Conservation (phyloP, 2,888 invertebrate genomes). For the Yponomeuta plumbellus region DNA sequence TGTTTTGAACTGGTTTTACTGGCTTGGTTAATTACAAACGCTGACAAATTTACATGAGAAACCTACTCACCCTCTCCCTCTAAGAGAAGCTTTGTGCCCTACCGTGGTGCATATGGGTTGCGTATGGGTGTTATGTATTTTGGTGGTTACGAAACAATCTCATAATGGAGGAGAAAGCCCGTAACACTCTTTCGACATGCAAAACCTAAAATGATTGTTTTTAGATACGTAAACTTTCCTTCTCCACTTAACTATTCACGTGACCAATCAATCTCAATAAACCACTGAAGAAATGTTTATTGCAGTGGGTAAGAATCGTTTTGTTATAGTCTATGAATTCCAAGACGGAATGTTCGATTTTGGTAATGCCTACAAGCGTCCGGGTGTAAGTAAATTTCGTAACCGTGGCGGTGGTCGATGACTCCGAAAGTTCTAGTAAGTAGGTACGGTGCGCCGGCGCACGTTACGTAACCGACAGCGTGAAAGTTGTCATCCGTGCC, state of each 20-base stretch:
- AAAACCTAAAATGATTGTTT: background rate
- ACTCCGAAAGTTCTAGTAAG: constrained; percentile 71
- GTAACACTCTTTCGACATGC: background rate
- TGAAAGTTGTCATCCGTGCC: constrained; percentile 70
- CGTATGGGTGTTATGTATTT: background rate
- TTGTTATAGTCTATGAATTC: background rate
- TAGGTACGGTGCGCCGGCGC: constrained; percentile 33
- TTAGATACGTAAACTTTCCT: background rate
- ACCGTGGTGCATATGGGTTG: too few relatives aligned
- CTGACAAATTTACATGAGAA: too few relatives aligned
- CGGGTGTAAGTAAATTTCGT: constrained; percentile 59
- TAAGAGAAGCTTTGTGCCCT: too few relatives aligned
- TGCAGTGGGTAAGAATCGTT: background rate
- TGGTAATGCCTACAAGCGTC: constrained; percentile 28
- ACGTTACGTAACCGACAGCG: constrained; percentile 45
- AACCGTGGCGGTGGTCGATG: constrained; percentile 67
- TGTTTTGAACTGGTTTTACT: too few relatives aligned
- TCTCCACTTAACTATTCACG: background rate
- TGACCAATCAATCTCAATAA: background rate
- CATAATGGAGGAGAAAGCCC: background rate
- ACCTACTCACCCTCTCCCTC: too few relatives aligned
- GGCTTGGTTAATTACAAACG: too few relatives aligned
- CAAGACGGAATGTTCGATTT: constrained; percentile 16
- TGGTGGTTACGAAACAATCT: background rate
- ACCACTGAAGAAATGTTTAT: background rate